Conservation (phyloP, 2,797 vertebrate species). For the Scomberomorus guttatus region DNA sequence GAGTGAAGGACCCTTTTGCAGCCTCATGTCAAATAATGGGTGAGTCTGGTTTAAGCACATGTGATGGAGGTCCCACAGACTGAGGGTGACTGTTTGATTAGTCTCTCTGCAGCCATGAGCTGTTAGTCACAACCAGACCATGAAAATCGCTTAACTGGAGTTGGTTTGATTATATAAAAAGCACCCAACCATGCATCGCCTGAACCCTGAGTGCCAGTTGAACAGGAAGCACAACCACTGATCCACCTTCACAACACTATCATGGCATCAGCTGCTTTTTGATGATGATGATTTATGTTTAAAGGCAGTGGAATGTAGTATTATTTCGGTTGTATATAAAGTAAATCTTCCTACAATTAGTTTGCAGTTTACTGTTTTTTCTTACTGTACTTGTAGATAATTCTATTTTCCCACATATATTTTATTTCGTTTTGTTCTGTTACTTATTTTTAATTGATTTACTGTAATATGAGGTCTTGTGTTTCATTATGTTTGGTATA, state of each 20-base stretch:
- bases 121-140: conserved; percentile 32
- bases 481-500: too few relatives aligned
- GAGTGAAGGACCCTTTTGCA: conserved; percentile 42
- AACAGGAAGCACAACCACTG: conserved; percentile 38
- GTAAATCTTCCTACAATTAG: too few relatives aligned
- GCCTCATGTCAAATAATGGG: conserved; percentile 44
- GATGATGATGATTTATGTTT: not conserved
- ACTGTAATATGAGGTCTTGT: too few relatives aligned
- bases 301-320: not conserved
- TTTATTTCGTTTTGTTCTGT: too few relatives aligned
- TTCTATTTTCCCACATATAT: too few relatives aligned
- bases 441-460: too few relatives aligned
- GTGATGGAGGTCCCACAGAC: conserved; percentile 36
- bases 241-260: conserved; percentile 14
- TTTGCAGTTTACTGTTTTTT: too few relatives aligned
- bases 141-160: conserved; percentile 49
- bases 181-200: conserved; percentile 18
- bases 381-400: too few relatives aligned
- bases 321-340: too few relatives aligned
- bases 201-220: conserved; percentile 8
- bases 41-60: conserved; percentile 9
- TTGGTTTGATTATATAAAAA: conserved; percentile 60
- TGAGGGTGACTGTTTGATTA: conserved; percentile 35
- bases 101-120: conserved; percentile 22
- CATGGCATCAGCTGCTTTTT: conserved; percentile 3